phyloP scores from a whole-genome alignment of 2,797 vertebrate species.

The Enteromius afrohamiltoni region DNA sequence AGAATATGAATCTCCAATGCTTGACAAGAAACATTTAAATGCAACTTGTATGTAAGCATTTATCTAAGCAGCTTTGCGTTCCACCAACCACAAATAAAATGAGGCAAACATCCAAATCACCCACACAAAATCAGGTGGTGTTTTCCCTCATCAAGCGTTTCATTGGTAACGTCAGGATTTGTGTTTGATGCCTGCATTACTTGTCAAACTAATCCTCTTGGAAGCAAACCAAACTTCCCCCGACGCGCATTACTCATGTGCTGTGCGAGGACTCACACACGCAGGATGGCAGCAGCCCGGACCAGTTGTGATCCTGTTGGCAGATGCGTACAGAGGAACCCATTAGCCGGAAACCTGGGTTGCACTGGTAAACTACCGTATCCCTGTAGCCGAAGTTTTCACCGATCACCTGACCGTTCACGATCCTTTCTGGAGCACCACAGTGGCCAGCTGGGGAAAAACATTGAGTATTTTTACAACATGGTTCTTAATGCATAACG shows the following conservation, averaged over 20 bases:
- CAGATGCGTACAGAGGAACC: conserved; percentile 97
- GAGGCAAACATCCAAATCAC: conserved; percentile 1
- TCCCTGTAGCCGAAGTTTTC: conserved; percentile 98
- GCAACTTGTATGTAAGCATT: neutral
- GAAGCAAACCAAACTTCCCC: conserved; percentile 9
- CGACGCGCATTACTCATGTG: neutral
- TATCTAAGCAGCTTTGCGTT: conserved; percentile 19
- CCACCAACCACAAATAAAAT: neutral
- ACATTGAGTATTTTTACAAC: neutral
- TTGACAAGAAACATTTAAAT: neutral
- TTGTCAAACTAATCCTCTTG: conserved; percentile 30
- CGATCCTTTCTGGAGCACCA: conserved; percentile 91
- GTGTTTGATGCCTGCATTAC: conserved; percentile 27
- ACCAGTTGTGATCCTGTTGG: conserved; percentile 98
- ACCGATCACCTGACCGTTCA: conserved; percentile 97
- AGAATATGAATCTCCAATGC: neutral
- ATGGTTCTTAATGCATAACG: neutral
- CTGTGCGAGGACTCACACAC: conserved; percentile 85
- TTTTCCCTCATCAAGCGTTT: conserved; percentile 6
- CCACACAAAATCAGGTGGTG: conserved; percentile 2
- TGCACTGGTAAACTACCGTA: conserved; percentile 98
- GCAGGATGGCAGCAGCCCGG: conserved; percentile 93
- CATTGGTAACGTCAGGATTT: neutral
- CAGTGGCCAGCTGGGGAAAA: conserved; percentile 89
- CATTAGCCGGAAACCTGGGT: conserved; percentile 92